Conservation (phyloP, 2,888 invertebrate genomes). For the Ramazzottius varieornatus region DNA sequence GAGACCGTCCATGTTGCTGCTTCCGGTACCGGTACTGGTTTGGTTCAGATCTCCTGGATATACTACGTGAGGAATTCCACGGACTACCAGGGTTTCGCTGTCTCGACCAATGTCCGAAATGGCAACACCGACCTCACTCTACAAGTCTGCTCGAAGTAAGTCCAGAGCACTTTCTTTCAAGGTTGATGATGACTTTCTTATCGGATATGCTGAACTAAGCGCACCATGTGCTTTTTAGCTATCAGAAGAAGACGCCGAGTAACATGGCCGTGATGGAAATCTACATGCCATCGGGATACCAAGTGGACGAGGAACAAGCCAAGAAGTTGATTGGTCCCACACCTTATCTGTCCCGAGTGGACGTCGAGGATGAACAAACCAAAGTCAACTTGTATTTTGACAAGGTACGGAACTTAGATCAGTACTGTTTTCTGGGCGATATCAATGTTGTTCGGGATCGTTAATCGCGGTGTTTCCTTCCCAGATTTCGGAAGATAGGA, state of each 20-base stretch:
- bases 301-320: slow-evolving; percentile 16
- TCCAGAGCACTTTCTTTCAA: background rate
- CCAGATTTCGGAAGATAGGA: background rate
- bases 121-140: slow-evolving; percentile 13
- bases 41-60: slow-evolving; percentile 14
- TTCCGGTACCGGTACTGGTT: slow-evolving; percentile 15
- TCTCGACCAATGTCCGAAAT: slow-evolving; percentile 13
- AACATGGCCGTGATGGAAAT: slow-evolving; percentile 25
- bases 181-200: slow-evolving; percentile 11
- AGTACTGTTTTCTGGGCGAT: background rate
- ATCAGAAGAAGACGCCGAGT: slow-evolving; percentile 13
- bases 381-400: slow-evolving; percentile 25
- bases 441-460: background rate
- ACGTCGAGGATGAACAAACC: slow-evolving; percentile 20
- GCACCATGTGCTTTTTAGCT: slow-evolving; percentile 8
- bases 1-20: slow-evolving; percentile 13
- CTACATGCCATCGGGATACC: slow-evolving; percentile 17
- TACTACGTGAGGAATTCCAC: slow-evolving; percentile 17
- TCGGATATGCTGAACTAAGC: background rate
- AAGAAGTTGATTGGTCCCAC: slow-evolving; percentile 12
- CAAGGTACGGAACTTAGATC: slow-evolving; percentile 15
- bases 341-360: slow-evolving; percentile 19
- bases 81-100: slow-evolving; percentile 14
- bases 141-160: slow-evolving; percentile 15
- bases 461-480: background rate